Evolutionary conservation across 2,113 vertebrate genomes (phyloP).

Genomic region (Electrona antarctica): DNA sequence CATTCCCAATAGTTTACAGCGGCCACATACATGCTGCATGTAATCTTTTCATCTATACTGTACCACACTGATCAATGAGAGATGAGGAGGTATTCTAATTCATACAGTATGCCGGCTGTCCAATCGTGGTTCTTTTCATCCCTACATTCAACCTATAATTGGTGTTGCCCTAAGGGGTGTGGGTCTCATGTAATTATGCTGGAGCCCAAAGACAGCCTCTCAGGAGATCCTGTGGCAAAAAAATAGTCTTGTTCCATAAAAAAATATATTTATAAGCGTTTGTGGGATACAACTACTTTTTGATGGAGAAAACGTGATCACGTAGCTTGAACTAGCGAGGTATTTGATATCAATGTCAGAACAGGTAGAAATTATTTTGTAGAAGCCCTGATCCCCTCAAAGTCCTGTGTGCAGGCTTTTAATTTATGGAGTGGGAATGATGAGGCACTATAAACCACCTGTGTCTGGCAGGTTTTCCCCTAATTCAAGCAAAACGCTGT

Average conservation of each 20-base stretch:
- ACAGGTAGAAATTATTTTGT: background rate
- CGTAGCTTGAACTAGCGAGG: background rate
- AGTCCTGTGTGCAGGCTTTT: background rate
- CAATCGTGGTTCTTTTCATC: slow-evolving; percentile 14
- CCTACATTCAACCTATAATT: slow-evolving; percentile 41
- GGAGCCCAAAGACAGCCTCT: slow-evolving; percentile 1
- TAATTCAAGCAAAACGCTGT: slow-evolving; percentile 11
- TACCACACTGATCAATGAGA: slow-evolving; percentile 57
- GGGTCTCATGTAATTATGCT: slow-evolving; percentile 18
- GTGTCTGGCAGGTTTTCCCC: background rate
- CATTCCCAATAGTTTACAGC: slow-evolving; percentile 36
- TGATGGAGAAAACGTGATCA: slow-evolving; percentile 7
- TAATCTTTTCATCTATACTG: slow-evolving; percentile 62
- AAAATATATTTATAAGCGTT: background rate
- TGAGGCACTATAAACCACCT: background rate
- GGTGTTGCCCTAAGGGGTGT: slow-evolving; percentile 29
- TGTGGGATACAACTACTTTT: slow-evolving; percentile 20
- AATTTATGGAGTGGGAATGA: background rate
- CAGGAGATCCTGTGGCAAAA: background rate
- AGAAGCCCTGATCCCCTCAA: background rate
- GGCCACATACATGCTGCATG: slow-evolving; percentile 24
- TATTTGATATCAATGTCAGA: slow-evolving; percentile 4
- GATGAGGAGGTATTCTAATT: slow-evolving; percentile 56
- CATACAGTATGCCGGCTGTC: slow-evolving; percentile 35
- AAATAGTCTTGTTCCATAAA: background rate